A percentile compares a stretch with the other conserved stretches of the same genome.
Evolutionary conservation across 1,140 invertebrate genomes (phyloP).

Genomic region (Atta cephalotes): DNA sequence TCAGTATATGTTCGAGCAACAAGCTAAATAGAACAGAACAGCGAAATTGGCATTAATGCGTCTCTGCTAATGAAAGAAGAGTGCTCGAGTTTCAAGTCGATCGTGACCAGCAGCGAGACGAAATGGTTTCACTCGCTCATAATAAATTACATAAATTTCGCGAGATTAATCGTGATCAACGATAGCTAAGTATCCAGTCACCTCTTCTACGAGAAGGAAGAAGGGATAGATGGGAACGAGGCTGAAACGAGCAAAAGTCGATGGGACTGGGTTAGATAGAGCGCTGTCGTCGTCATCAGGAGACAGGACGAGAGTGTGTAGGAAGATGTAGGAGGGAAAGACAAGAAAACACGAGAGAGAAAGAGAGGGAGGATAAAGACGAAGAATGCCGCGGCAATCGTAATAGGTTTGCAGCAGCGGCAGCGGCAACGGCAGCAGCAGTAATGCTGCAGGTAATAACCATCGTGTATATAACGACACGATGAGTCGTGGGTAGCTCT

Average conservation of each 20-base stretch:
- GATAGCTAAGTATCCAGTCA: neutral
- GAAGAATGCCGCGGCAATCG: constrained; percentile 73
- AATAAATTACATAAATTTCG: constrained; percentile 38
- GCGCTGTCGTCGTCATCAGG: constrained; percentile 32
- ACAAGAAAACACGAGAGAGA: neutral
- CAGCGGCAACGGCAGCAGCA: constrained; percentile 45
- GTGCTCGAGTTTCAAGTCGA: neutral
- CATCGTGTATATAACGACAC: constrained; percentile 75
- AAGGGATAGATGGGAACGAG: constrained; percentile 15
- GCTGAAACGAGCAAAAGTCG: constrained; percentile 31
- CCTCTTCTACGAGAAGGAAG: neutral
- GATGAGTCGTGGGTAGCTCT: constrained; percentile 74
- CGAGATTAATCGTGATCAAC: constrained; percentile 39
- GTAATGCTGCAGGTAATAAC: constrained; percentile 69
- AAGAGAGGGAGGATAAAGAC: constrained; percentile 28
- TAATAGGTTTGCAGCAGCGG: constrained; percentile 75
- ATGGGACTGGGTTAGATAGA: neutral
- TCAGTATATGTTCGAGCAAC: neutral
- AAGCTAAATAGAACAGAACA: neutral
- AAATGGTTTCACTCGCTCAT: constrained; percentile 12
- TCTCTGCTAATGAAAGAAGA: neutral
- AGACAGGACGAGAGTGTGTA: constrained; percentile 59
- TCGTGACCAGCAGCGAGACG: constrained; percentile 11
- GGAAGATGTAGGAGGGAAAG: neutral
- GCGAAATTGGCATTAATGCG: constrained; percentile 3